A percentile compares a stretch with the other conserved stretches of the same genome.
These are phyloP conservation scores for Autographa pulchrina DNA, from an alignment of 2,888 invertebrate species.

Conservation along the genomic window DNA sequence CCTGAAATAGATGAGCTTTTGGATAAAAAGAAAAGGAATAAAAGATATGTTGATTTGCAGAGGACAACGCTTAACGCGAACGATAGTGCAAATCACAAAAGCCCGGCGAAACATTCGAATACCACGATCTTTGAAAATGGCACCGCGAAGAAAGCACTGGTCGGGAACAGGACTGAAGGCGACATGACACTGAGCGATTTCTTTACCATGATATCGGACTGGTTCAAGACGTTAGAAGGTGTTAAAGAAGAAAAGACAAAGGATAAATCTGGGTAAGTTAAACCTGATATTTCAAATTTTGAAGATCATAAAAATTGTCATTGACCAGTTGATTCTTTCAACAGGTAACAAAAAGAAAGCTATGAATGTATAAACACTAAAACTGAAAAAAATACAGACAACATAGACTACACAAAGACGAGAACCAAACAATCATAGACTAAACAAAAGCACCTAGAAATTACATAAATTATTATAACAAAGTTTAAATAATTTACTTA, in stretches of 20 bases:
- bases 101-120: neutral
- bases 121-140: neutral
- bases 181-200: constrained; percentile 65
- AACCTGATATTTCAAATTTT: neutral
- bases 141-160: neutral
- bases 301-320: too few species aligned
- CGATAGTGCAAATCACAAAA: neutral
- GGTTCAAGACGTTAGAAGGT: constrained; percentile 68
- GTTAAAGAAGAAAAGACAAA: constrained; percentile 15
- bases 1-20: neutral
- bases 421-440: too few species aligned
- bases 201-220: constrained; percentile 67
- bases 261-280: constrained; percentile 36
- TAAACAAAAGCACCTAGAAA: too few species aligned
- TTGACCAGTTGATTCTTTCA: too few species aligned
- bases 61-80: neutral
- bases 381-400: too few species aligned
- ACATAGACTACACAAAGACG: too few species aligned
- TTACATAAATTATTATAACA: too few species aligned
- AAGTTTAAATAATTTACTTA: too few species aligned
- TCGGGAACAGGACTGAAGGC: neutral
- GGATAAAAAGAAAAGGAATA: constrained; percentile 3
- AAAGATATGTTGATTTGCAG: constrained; percentile 7
- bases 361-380: too few species aligned
- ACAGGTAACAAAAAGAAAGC: too few species aligned